These are phyloP conservation scores for Eupithecia abbreviata DNA, from an alignment of 2,888 invertebrate species.

Conservation along the genomic window DNA sequence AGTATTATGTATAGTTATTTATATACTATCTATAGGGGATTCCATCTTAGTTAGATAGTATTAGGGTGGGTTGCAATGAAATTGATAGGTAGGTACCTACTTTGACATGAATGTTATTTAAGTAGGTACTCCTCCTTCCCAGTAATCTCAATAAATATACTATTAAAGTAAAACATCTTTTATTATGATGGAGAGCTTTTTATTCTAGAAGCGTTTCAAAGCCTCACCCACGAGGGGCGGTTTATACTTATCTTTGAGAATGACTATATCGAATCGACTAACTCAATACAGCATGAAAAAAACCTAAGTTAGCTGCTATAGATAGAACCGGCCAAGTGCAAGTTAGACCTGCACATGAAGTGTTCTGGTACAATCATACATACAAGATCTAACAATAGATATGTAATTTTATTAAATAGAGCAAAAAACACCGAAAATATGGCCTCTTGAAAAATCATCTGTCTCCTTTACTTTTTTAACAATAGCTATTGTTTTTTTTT, in stretches of 20 bases:
- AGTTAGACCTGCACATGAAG: too few relatives aligned
- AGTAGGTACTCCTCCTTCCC: neutral
- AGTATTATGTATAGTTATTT: constrained; percentile 1
- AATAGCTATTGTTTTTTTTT: too few relatives aligned
- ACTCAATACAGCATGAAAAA: too few relatives aligned
- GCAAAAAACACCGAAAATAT: too few relatives aligned
- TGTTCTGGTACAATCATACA: too few relatives aligned
- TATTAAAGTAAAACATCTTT: neutral
- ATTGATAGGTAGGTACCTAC: neutral
- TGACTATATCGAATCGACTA: too few relatives aligned
- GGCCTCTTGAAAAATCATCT: too few relatives aligned
- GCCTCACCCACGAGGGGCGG: neutral
- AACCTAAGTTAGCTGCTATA: too few relatives aligned
- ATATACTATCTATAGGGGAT: neutral
- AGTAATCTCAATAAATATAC: neutral
- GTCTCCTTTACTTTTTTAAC: too few relatives aligned
- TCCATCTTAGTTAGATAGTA: neutral
- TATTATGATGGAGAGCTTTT: neutral
- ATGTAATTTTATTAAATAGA: too few relatives aligned
- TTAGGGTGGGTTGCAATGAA: neutral
- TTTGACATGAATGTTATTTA: neutral
- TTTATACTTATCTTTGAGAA: too few relatives aligned
- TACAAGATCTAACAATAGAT: too few relatives aligned
- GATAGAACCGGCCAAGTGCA: neutral
- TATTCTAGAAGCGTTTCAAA: neutral